phyloP scores from a whole-genome alignment of 1,140 invertebrate species.

The Diuraphis noxia region DNA sequence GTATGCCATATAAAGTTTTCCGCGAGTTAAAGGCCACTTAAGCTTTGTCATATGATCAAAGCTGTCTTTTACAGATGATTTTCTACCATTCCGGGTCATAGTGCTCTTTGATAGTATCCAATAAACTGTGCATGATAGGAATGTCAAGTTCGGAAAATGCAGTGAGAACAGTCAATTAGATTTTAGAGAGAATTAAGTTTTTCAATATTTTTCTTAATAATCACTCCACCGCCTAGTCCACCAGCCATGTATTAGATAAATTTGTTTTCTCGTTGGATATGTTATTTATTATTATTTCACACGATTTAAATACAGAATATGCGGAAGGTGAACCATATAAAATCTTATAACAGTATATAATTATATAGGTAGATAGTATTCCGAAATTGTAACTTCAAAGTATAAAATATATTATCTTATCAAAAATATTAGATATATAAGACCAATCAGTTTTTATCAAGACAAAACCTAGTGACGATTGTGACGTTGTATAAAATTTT shows the following conservation, averaged over 20 bases:
- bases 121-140: background rate
- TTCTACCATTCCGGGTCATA: conserved; percentile 10
- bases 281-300: background rate
- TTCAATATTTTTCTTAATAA: conserved; percentile 65
- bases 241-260: background rate
- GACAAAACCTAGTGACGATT: background rate
- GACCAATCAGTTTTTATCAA: background rate
- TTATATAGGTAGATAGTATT: background rate
- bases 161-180: background rate
- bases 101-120: conserved; percentile 18
- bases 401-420: background rate
- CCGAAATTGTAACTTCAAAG: background rate
- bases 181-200: background rate
- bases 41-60: conserved; percentile 48
- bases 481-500: background rate
- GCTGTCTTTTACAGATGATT: conserved; percentile 42
- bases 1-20: conserved; percentile 7
- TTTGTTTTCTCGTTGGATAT: background rate
- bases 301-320: background rate
- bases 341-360: background rate
- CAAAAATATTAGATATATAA: background rate
- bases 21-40: conserved; percentile 42
- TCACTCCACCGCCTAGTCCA: background rate
- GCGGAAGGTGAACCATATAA: background rate
- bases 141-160: background rate